Evolutionary conservation across 2,797 vertebrate genomes (phyloP).

Genomic region (Falco peregrinus): DNA sequence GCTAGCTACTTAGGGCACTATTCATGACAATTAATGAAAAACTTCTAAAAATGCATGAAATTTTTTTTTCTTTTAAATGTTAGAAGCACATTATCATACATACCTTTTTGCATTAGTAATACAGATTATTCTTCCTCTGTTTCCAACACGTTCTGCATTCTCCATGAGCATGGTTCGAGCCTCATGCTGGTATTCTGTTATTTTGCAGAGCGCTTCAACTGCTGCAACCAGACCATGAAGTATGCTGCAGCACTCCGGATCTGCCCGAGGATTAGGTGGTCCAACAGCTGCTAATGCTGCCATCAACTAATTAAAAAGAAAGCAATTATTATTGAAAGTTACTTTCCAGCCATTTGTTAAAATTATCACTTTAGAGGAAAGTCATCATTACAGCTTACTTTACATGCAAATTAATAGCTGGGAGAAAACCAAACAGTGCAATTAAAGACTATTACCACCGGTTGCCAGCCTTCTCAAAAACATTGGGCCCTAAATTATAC

Average conservation of each 20-base stretch:
- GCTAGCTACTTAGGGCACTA: background rate
- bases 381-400: rapidly evolving
- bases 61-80: background rate
- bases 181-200: constrained; percentile 94
- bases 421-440: background rate
- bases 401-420: background rate
- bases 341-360: background rate
- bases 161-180: constrained; percentile 90
- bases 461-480: background rate
- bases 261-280: constrained; percentile 93
- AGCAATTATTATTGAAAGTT: background rate
- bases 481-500: background rate
- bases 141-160: constrained; percentile 92
- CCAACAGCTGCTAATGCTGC: constrained; percentile 91
- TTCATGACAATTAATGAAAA: background rate
- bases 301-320: constrained; percentile 85
- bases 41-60: background rate
- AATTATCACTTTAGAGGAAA: background rate
- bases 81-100: background rate
- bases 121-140: constrained; percentile 94
- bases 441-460: no score
- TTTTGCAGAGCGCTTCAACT: constrained; percentile 93
- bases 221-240: constrained; percentile 94
- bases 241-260: constrained; percentile 97
- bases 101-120: constrained; percentile 98